Base-by-base conservation (phyloP, 2,113 vertebrate species). In the Chaetodon auriga region DNA sequence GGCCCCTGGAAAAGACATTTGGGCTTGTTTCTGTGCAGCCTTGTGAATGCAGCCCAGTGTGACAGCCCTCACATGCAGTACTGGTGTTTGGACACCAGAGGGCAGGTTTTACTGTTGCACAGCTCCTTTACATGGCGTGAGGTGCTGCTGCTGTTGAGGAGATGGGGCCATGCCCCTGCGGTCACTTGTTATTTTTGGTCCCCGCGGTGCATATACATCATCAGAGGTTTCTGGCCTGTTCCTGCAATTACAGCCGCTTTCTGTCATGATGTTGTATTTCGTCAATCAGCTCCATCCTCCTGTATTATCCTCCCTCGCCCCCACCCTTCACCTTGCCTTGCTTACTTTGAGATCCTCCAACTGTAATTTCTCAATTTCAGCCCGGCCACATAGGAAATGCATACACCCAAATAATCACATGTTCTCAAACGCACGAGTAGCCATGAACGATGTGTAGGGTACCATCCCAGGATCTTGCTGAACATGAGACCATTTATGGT, bases 361-460 rank as follows among this genome's bases (percentile, higher is more conserved):
- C 90, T 94, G 87, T 93, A 92, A 93, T 93, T 91, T 93, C 87
- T 92, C 91, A 85, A 77, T 91, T 91, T 90, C 77, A 86, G 78
- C 68, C 74, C 79, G 38, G 93, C 87, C 87, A 83, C 93, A 93
- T 93, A 89, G 92, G 93, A 94, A 94, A 94, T 89, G 90, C 89
- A 93, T 93, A 93, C 93, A 94, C 93, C 92, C 93, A 93, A 95
- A 94, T 95, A 95, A 95, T 95, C 92, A 95, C 84, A 95, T 90
- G 94, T 92, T 93, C 83, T 85, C 65, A 83, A 91, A 78, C 82
- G 86, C 85, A 83, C 90, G 68, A 81, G 87, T 68, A 65, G 84
- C 91, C 83, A 57, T 89, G 90, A 93, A 90, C 54, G 84, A 89
- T 89, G 89, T 91, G 87, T 92, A 92, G 86, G 84, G 82, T 83